Evolutionary conservation across 2,888 invertebrate species (phyloP), one percentile per base, ranked within the genome.

Genomic region (Drosophila yooni): DNA sequence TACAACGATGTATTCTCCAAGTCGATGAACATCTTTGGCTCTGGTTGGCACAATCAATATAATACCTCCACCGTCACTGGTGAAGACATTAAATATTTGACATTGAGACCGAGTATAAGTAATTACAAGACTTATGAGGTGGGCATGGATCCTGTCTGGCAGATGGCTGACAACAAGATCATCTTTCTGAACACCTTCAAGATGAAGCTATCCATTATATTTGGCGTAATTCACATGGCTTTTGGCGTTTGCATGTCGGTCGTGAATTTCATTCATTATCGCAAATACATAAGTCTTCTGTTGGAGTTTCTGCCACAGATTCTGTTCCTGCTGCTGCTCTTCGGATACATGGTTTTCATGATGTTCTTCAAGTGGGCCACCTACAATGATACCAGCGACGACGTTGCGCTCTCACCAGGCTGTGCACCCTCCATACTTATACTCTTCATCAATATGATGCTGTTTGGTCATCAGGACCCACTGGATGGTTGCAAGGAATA

Each of bases 1-100:
- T 99, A 99, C 94, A 99, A 99, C 93, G 99, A 99, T 93, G 94
- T 97, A 46, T 99, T 99, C 94, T 98, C 99, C 38, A 99, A 99
- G 92, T 97, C 98, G 1, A 92, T 99, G 82, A 99, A 99, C 92
- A 94, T 99, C 50, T 99, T 99, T 93, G 98, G 98, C 0, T 97
- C 98, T 0, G 94, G 96, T 60, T 99, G 99, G 99, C 90, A 91
- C 10, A 94, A 94, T 56, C 94, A 94, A 80, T 95, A 95, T 85
- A 94, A 95, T 83, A 90, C 92, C 27, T 93, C 94, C 0, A 94
- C 94, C 0, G 40, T 89, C 0, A 25, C 43, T 3, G 70, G 82
- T 34, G 46, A 58, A 0, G 46, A 0, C 3, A 25, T 65, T 0
- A 40, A 77, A 2, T 70, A 65, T 29, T 25, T 85, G 15, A 70